Evolutionary conservation across 1,140 invertebrate species (phyloP).

Genomic region (Berghia stephanieae): DNA sequence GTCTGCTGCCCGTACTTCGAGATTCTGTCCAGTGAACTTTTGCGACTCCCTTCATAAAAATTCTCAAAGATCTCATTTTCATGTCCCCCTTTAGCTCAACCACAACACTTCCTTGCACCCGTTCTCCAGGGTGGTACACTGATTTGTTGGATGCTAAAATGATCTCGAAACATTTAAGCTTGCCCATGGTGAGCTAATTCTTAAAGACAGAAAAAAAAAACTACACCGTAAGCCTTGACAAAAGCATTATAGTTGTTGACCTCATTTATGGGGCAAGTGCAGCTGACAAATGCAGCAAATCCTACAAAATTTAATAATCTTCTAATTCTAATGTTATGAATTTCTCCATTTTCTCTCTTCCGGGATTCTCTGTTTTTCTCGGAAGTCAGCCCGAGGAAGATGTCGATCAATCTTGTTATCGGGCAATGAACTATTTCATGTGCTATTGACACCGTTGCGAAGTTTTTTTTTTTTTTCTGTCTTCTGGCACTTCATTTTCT

Average conservation of each 20-base stretch:
- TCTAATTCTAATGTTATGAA: slow-evolving; percentile 37
- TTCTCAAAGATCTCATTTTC: slow-evolving; percentile 67
- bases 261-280: slow-evolving; percentile 13
- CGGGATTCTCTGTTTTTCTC: neutral
- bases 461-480: too few species aligned
- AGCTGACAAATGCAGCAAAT: neutral
- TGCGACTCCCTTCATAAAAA: slow-evolving; percentile 68
- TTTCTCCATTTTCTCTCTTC: slow-evolving; percentile 34
- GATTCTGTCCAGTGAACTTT: slow-evolving; percentile 71
- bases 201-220: slow-evolving; percentile 15
- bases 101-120: slow-evolving; percentile 66
- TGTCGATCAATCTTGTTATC: too few species aligned
- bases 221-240: slow-evolving; percentile 17
- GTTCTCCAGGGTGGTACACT: slow-evolving; percentile 68
- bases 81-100: slow-evolving; percentile 69
- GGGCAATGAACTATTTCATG: neutral
- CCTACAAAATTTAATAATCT: neutral
- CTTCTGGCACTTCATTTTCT: neutral
- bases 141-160: slow-evolving; percentile 65
- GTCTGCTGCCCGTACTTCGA: slow-evolving; percentile 66
- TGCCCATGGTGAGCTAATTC: slow-evolving; percentile 62
- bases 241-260: too few species aligned
- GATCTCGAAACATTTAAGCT: slow-evolving; percentile 69
- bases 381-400: slow-evolving; percentile 1
- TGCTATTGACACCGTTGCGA: too few species aligned